A percentile compares a stretch with the other conserved stretches of the same genome.
These are phyloP conservation scores for Ophiodon elongatus DNA, from an alignment of 2,113 vertebrate species.

Conservation along the genomic window DNA sequence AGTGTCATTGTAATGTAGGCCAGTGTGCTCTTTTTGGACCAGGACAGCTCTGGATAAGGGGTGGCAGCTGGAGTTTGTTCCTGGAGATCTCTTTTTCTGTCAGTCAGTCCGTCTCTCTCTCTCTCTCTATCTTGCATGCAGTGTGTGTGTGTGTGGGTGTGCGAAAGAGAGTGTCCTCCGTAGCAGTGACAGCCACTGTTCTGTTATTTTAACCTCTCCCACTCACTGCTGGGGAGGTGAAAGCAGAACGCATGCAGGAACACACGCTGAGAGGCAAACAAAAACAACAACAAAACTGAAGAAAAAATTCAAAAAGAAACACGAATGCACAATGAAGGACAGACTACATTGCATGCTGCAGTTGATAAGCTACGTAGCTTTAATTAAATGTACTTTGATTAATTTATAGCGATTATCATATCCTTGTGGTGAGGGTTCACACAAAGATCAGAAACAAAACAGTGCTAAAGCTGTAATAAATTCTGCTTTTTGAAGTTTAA, in stretches of 20 bases:
- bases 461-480: not conserved
- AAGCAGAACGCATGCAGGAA: constrained; percentile 21
- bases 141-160: constrained; percentile 11
- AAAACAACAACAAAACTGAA: constrained; percentile 17
- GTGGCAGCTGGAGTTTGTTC: constrained; percentile 59
- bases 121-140: constrained; percentile 15
- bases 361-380: not conserved
- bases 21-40: constrained; percentile 53
- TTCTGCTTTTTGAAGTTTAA: constrained; percentile 12
- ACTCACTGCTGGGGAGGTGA: constrained; percentile 35
- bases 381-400: constrained; percentile 1
- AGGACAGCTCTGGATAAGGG: constrained; percentile 48
- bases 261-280: constrained; percentile 27
- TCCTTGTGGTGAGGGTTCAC: not conserved
- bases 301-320: not conserved
- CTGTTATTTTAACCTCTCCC: constrained; percentile 46
- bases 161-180: not conserved
- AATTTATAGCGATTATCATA: not conserved
- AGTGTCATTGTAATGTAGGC: constrained; percentile 69
- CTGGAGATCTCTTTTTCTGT: constrained; percentile 57
- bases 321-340: not conserved
- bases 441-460: constrained; percentile 3
- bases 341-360: not conserved
- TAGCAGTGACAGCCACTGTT: constrained; percentile 19
- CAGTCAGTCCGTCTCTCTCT: constrained; percentile 32